Conservation (phyloP, 2,797 vertebrate genomes). For the Siniperca obscura region DNA sequence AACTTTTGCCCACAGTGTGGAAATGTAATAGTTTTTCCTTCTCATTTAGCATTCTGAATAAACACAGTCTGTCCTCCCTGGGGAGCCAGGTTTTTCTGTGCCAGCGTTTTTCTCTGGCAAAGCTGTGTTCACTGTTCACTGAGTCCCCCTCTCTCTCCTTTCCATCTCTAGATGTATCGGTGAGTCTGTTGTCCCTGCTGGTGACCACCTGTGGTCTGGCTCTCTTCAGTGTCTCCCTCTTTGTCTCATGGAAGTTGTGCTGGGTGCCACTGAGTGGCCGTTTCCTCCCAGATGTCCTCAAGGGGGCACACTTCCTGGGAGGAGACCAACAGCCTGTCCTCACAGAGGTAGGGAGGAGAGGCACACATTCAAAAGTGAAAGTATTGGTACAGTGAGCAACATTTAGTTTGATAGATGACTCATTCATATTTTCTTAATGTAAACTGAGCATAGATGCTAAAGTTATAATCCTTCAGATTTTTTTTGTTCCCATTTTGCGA, state of each 20-base stretch:
- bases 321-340: constrained; percentile 91
- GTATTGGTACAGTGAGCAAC: neutral
- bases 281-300: constrained; percentile 88
- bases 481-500: neutral
- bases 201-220: constrained; percentile 97
- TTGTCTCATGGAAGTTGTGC: constrained; percentile 98
- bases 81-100: constrained; percentile 25
- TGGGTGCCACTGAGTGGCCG: constrained; percentile 96
- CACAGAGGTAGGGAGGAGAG: constrained; percentile 81
- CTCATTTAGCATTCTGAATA: constrained; percentile 31
- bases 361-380: neutral
- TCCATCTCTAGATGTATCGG: constrained; percentile 88
- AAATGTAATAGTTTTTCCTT: constrained; percentile 5
- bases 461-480: neutral
- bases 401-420: neutral
- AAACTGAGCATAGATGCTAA: neutral
- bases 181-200: constrained; percentile 95
- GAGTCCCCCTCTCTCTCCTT: constrained; percentile 15
- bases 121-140: constrained; percentile 36
- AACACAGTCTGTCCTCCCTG: constrained; percentile 39
- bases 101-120: constrained; percentile 19
- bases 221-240: constrained; percentile 96
- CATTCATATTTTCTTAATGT: neutral
- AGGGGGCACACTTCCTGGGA: constrained; percentile 87
- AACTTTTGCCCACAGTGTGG: constrained; percentile 6